These are phyloP conservation scores for Chrysolina haemoptera DNA, from an alignment of 2,888 invertebrate species.

Conservation along the genomic window DNA sequence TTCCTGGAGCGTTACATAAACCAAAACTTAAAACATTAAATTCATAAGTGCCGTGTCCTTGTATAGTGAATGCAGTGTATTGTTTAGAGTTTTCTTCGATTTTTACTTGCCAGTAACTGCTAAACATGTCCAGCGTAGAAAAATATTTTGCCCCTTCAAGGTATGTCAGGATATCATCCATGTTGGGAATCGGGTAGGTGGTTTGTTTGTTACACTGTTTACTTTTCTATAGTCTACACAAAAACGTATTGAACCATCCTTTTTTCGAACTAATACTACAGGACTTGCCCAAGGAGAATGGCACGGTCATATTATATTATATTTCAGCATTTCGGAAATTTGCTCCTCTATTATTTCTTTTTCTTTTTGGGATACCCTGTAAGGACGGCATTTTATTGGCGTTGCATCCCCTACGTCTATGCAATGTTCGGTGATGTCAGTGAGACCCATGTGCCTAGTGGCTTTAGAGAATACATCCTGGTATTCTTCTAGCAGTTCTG, in stretches of 20 bases:
- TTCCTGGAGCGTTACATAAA: background rate
- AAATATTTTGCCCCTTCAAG: too few species aligned
- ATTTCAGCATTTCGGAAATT: slow-evolving; percentile 43
- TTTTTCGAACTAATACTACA: slow-evolving; percentile 40
- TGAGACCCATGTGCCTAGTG: slow-evolving; percentile 37
- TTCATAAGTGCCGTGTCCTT: background rate
- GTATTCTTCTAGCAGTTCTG: slow-evolving; percentile 21
- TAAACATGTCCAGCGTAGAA: too few species aligned
- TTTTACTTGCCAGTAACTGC: too few species aligned
- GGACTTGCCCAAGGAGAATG: slow-evolving; percentile 35
- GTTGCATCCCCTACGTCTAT: slow-evolving; percentile 42
- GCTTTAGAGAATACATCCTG: slow-evolving; percentile 37
- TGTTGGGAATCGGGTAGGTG: slow-evolving; percentile 20
- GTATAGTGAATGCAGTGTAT: background rate
- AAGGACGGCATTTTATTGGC: slow-evolving; percentile 44
- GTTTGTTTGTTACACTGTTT: slow-evolving; percentile 17
- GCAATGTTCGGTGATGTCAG: slow-evolving; percentile 37
- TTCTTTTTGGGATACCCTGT: slow-evolving; percentile 45
- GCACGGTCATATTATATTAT: slow-evolving; percentile 36
- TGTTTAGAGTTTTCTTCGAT: background rate
- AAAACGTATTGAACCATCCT: slow-evolving; percentile 19
- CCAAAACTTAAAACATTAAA: background rate
- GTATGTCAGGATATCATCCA: slow-evolving; percentile 19
- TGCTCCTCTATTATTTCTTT: slow-evolving; percentile 43
- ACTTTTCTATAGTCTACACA: slow-evolving; percentile 13